Percentiles rank a stretch among this genome's conserved stretches.
These are phyloP conservation scores for Apamea crenata DNA, from an alignment of 2,888 invertebrate genomes.

Conservation along the genomic window DNA sequence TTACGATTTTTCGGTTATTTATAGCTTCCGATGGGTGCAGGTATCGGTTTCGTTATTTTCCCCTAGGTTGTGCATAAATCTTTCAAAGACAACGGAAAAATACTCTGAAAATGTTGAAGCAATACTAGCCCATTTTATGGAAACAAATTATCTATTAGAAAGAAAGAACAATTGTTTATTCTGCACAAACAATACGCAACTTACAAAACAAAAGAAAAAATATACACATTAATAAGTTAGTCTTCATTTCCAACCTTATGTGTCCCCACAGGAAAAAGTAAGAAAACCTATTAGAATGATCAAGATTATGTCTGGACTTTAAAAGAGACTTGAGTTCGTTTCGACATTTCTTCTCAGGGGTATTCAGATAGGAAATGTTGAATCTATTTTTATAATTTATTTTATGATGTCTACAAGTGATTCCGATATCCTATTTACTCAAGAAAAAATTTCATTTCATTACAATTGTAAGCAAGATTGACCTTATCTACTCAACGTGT, in stretches of 20 bases:
- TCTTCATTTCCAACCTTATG: not conserved
- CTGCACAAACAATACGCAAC: no score
- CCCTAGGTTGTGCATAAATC: conserved; percentile 43
- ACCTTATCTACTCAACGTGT: not conserved
- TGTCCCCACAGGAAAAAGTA: not conserved
- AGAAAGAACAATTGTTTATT: no score
- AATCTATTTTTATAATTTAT: no score
- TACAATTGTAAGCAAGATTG: not conserved
- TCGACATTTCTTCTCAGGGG: no score
- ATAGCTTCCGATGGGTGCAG: conserved; percentile 36
- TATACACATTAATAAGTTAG: not conserved
- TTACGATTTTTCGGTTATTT: conserved; percentile 49
- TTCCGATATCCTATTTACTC: no score
- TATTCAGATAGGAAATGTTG: no score
- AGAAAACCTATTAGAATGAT: no score
- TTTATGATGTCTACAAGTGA: no score
- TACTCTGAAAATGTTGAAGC: not conserved
- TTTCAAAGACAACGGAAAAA: conserved; percentile 23
- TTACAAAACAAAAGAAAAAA: no score
- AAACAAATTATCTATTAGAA: not conserved
- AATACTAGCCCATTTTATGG: not conserved
- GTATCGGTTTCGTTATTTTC: conserved; percentile 37
- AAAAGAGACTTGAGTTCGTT: no score
- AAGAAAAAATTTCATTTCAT: not conserved
- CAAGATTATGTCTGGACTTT: no score